Evolutionary conservation across 2,888 invertebrate species (phyloP).

Genomic region (Drosophila anomalipes): DNA sequence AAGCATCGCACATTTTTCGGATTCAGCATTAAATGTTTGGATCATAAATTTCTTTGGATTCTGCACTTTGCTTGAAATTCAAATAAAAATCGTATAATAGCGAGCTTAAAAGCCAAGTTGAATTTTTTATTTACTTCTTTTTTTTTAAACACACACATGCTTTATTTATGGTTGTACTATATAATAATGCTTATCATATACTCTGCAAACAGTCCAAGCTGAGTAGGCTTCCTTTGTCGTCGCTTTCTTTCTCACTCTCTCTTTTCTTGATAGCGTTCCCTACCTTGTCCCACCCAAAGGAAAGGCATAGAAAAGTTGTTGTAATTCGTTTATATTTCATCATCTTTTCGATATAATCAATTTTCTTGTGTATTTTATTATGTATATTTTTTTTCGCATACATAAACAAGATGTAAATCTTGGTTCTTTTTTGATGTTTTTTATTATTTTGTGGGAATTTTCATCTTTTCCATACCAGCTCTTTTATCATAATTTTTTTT

Average conservation of each 20-base stretch:
- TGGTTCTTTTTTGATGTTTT: slow-evolving; percentile 53
- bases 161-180: slow-evolving; percentile 12
- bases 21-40: slow-evolving; percentile 25
- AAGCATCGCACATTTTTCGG: slow-evolving; percentile 13
- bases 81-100: slow-evolving; percentile 77
- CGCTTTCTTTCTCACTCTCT: background rate
- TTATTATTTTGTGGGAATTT: slow-evolving; percentile 56
- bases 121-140: slow-evolving; percentile 14
- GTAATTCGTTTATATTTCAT: slow-evolving; percentile 78
- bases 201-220: slow-evolving; percentile 7
- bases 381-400: slow-evolving; percentile 56
- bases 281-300: slow-evolving; percentile 76
- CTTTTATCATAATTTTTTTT: slow-evolving; percentile 47
- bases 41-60: slow-evolving; percentile 30
- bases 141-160: slow-evolving; percentile 13
- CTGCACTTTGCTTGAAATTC: slow-evolving; percentile 61
- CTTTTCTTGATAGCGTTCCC: background rate
- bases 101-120: slow-evolving; percentile 58
- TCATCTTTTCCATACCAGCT: slow-evolving; percentile 67
- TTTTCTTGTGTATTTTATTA: slow-evolving; percentile 65
- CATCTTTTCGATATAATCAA: slow-evolving; percentile 72
- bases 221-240: slow-evolving; percentile 4
- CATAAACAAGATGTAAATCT: slow-evolving; percentile 55
- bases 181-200: slow-evolving; percentile 26
- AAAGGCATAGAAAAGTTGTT: slow-evolving; percentile 74